These are phyloP conservation scores for Trachythela sp. DNA, from an alignment of 64 coral and sea anemone species.

Conservation along the genomic window DNA sequence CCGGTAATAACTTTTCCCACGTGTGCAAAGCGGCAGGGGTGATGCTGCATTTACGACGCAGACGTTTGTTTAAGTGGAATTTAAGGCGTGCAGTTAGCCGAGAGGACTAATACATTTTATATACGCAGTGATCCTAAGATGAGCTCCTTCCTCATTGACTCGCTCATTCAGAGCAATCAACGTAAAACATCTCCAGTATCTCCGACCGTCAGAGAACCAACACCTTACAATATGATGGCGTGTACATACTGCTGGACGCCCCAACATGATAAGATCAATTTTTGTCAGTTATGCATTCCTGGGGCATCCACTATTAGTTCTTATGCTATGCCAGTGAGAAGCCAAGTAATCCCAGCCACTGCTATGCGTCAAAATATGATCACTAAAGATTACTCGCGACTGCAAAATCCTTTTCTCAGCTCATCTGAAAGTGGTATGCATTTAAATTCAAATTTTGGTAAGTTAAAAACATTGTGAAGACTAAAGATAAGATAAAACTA, in stretches of 20 bases:
- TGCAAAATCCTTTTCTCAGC: background rate
- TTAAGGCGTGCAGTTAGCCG: constrained; percentile 17
- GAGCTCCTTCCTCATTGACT: constrained; percentile 95
- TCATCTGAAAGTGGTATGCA: background rate
- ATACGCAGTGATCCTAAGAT: constrained; percentile 36
- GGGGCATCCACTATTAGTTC: constrained; percentile 56
- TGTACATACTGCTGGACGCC: constrained; percentile 97
- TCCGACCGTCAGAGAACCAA: constrained; percentile 49
- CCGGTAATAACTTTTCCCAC: constrained; percentile 72
- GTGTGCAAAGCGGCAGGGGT: constrained; percentile 60
- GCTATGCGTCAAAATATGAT: constrained; percentile 35
- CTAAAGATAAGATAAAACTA: background rate
- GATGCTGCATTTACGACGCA: constrained; percentile 28
- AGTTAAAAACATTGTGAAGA: background rate
- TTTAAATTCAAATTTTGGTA: constrained; percentile 9
- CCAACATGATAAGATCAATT: constrained; percentile 68
- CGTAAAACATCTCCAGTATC: constrained; percentile 54
- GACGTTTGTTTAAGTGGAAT: constrained; percentile 38
- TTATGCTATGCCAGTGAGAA: constrained; percentile 74
- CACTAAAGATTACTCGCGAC: background rate
- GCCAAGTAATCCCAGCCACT: constrained; percentile 62
- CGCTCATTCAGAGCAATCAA: constrained; percentile 76
- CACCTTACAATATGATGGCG: constrained; percentile 65
- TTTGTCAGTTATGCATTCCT: constrained; percentile 92
- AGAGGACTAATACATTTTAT: background rate